phyloP scores from a whole-genome alignment of 2,888 invertebrate species.

The Liposcelis brunnea region DNA sequence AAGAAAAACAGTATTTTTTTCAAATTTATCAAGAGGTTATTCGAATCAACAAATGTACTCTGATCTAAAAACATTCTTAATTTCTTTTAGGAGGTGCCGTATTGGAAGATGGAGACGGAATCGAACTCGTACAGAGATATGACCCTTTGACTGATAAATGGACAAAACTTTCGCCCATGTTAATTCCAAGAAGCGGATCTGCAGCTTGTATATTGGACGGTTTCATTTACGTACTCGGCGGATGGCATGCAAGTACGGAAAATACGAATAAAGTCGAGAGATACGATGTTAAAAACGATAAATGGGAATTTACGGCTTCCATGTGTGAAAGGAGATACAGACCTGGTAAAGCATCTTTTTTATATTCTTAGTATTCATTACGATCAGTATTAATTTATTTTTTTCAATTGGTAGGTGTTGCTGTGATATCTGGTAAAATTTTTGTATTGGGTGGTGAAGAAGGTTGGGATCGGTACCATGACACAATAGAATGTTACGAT shows the following conservation, averaged over 20 bases:
- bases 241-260: slow-evolving; percentile 32
- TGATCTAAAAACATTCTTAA: too few species aligned
- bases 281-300: slow-evolving; percentile 26
- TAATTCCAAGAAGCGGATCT: slow-evolving; percentile 31
- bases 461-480: slow-evolving; percentile 33
- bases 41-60: too few species aligned
- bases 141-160: slow-evolving; percentile 28
- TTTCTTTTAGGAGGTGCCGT: slow-evolving; percentile 27
- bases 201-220: slow-evolving; percentile 30
- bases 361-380: background rate
- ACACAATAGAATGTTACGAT: slow-evolving; percentile 30
- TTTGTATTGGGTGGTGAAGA: slow-evolving; percentile 32
- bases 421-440: slow-evolving; percentile 28
- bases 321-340: slow-evolving; percentile 30
- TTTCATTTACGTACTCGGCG: slow-evolving; percentile 29
- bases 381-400: background rate
- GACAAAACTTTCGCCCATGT: slow-evolving; percentile 29
- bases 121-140: slow-evolving; percentile 28
- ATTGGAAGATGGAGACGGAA: slow-evolving; percentile 32
- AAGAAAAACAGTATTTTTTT: too few species aligned
- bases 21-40: too few species aligned
- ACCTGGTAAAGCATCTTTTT: slow-evolving; percentile 21
- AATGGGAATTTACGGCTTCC: slow-evolving; percentile 27
- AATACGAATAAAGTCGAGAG: slow-evolving; percentile 32
- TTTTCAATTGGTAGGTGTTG: slow-evolving; percentile 22